Percentiles rank a stretch among this genome's conserved stretches.
Conservation (phyloP, 1,140 invertebrate species). For the Agraylea sexmaculata region DNA sequence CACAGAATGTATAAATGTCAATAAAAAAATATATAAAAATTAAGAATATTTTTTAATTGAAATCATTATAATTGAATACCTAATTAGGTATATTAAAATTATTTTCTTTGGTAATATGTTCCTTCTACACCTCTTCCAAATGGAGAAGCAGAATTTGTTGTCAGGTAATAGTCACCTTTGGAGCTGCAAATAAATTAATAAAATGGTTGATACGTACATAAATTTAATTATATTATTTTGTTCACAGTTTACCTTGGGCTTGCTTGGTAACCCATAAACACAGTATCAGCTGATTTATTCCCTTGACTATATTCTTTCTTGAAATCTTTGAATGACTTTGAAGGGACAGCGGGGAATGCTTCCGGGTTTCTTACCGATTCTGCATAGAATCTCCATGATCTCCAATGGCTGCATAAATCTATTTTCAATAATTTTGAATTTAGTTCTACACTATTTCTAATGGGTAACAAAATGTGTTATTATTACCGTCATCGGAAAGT, state of each 20-base stretch:
- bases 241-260: conserved; percentile 27
- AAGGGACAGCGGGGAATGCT: conserved; percentile 41
- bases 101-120: conserved; percentile 7
- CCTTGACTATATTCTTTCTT: conserved; percentile 28
- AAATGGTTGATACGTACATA: conserved; percentile 3
- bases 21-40: no score
- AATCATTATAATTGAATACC: no score
- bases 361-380: conserved; percentile 46
- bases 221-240: conserved; percentile 1
- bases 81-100: background rate
- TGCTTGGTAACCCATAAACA: conserved; percentile 36
- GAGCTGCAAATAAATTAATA: conserved; percentile 21
- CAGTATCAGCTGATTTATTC: conserved; percentile 23
- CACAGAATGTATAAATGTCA: no score
- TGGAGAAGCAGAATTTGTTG: conserved; percentile 31
- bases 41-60: no score
- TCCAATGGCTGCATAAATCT: conserved; percentile 55
- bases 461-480: background rate
- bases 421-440: conserved; percentile 19
- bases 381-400: conserved; percentile 52
- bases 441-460: background rate
- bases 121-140: conserved; percentile 29
- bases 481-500: conserved; percentile 35
- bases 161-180: conserved; percentile 32
- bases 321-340: conserved; percentile 42